Evolutionary conservation across 2,797 vertebrate genomes (phyloP), one percentile per base, ranked within the genome.

Genomic region (Harpagifer antarcticus): DNA sequence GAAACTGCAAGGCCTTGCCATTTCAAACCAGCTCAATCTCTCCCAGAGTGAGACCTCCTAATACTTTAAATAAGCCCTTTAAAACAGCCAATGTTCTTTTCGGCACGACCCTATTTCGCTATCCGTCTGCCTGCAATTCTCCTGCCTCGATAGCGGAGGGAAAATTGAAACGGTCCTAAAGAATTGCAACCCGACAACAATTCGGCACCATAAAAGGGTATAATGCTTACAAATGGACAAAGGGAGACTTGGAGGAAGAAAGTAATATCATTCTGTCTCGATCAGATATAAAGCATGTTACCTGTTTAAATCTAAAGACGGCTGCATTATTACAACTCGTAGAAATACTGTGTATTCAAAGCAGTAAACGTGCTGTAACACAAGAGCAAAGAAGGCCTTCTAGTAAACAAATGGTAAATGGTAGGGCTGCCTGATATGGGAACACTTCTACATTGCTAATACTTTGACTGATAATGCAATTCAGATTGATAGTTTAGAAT

Each of bases 61-160:
- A 91, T 87, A 85, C 88, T 88, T 91, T 86, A 91, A 92, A 92
- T 90, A 92, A 90, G 84, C 83, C 89, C 83, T 90, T 91, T 86
- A 91, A 91, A 92, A 87, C 84, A 91, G 89, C 85, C 92, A 93
- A 90, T 91, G 90, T 93, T 92, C 88, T 89, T 88, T 87, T 85
- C 52, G 1, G 76, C 86, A 84, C 47, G 71, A 73, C 64, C 84
- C 78, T 68, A 87, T 91, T 92, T 88, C 50, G 69, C 88, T 19
- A 71, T 83, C 83, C 44, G 52, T 74, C 86, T 23, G 59, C 77
- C 84, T 83, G 83, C 85, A 85, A 85, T 88, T 86, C 90, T 78
- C 83, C 88, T 77, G 79, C 85, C 78, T 82, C 49, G 5, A 81
- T 68, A 74, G 83, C 31, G 11, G 72, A 67, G 52, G 76, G 50